Conservation (phyloP, 2,888 invertebrate genomes). For the Eretmocerus hayati region DNA sequence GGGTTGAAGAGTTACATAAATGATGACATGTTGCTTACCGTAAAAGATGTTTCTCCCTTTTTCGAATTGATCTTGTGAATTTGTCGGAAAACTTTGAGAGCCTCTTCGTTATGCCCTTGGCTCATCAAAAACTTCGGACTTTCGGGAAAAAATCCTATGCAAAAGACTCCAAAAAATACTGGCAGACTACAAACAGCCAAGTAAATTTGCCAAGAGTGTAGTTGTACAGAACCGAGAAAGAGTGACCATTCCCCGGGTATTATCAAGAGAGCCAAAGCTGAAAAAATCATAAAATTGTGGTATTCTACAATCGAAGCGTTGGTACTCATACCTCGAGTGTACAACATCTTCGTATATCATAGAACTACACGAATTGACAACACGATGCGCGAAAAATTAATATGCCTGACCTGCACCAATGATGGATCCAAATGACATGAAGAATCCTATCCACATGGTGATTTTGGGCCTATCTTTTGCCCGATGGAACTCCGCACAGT, state of each 20-base stretch:
- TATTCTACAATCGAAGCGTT: not conserved
- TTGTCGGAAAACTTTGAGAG: conserved; percentile 55
- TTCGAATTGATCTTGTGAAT: conserved; percentile 65
- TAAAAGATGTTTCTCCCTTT: conserved; percentile 55
- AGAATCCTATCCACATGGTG: conserved; percentile 60
- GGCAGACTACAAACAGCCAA: conserved; percentile 52
- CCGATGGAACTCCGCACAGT: conserved; percentile 65
- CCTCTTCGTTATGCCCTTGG: conserved; percentile 59
- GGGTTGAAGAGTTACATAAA: not conserved
- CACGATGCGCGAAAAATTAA: not conserved
- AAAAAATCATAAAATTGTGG: conserved; percentile 30
- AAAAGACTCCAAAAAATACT: conserved; percentile 58
- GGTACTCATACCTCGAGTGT: not conserved
- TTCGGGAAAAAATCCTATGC: conserved; percentile 61
- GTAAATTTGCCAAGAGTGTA: conserved; percentile 50
- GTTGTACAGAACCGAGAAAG: conserved; percentile 12
- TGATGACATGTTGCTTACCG: conserved; percentile 51
- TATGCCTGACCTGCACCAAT: conserved; percentile 41
- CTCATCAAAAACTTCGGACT: conserved; percentile 75
- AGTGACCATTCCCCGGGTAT: conserved; percentile 49
- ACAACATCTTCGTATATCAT: not conserved
- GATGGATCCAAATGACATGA: conserved; percentile 60
- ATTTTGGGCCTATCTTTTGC: conserved; percentile 58
- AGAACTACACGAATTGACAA: not conserved
- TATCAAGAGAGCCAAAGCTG: conserved; percentile 64